A percentile compares a stretch with the other conserved stretches of the same genome.
These are phyloP conservation scores for Hydra vulgaris DNA, from an alignment of 30 jellyfish, hydroid and myxozoan genomes.

Conservation along the genomic window DNA sequence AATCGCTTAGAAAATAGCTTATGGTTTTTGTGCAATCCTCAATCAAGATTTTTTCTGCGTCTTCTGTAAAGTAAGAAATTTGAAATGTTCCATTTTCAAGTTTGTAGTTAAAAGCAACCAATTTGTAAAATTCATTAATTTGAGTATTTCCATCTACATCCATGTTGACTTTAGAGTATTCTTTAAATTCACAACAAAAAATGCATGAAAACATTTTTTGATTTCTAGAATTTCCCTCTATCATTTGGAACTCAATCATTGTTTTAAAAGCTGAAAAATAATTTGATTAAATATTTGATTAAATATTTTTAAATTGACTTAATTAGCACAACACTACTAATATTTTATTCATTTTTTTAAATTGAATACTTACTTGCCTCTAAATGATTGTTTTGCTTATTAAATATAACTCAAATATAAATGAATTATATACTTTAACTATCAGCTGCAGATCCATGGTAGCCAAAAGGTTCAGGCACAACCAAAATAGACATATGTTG, in stretches of 20 bases:
- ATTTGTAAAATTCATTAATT: constrained; percentile 27
- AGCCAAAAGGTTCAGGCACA: no score
- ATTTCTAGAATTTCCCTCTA: not conserved
- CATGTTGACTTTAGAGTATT: not conserved
- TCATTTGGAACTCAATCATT: not conserved
- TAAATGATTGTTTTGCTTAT: no score
- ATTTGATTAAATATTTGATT: no score
- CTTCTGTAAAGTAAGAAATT: constrained; percentile 32
- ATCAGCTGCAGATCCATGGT: no score
- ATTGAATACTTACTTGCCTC: no score
- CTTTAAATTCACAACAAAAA: not conserved
- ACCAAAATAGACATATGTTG: no score
- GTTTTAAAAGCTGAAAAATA: not conserved
- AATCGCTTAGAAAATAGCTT: constrained; percentile 32
- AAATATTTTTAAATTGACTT: no score
- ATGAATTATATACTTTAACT: no score
- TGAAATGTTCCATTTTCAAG: constrained; percentile 18
- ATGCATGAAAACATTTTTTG: not conserved
- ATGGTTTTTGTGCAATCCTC: constrained; percentile 25
- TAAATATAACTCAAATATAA: no score
- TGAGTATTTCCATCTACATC: constrained; percentile 22
- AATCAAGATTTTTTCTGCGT: constrained; percentile 33
- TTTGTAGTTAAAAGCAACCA: constrained; percentile 37
- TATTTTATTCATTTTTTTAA: no score
- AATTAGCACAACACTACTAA: no score